Base-by-base conservation (phyloP, 1,140 invertebrate genomes). In the Thrips palmi region DNA sequence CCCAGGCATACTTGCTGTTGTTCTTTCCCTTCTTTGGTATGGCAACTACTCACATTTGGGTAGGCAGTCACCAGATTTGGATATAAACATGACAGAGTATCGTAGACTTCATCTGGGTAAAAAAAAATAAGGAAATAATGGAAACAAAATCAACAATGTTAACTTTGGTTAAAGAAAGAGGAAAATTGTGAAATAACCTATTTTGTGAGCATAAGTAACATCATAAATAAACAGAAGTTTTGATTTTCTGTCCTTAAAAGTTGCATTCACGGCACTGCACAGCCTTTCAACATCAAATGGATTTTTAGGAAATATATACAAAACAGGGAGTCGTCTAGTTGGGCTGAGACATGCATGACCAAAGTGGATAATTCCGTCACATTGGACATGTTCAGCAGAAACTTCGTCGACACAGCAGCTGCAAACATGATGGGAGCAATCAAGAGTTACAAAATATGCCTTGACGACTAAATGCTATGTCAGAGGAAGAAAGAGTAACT, bases 321-420 rank as follows among this genome's bases (percentile, higher is more conserved):
- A 67, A 3, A 79, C 73, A 0, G 82, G 78, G 31, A 92, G 54
- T 33, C 65, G 51, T 22, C 62, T 61, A 0, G 70, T 68, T 8
- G 73, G 73, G 47, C 70, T 74, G 23, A 92, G 70, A 58, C 91
- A 97, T 3, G 76, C 69, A 47, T 76, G 74, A 1, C 91, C 91
- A 66, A 85, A 96, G 59, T 97, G 91, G 45, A 96, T 74, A 7
- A 94, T 62, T 33, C 73, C 72, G 62, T 93, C 79, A 1, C 76
- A 76, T 36, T 70, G 56, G n/a, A 78, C 67, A 59, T 94, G 89
- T 53, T 82, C 71, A 4, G 86, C 84, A 27, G 85, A 77, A 23
- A 91, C 71, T 58, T 88, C 84, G 62, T 97, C 89, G 4, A 91
- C 74, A 60, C 89, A 97, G 56, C 89, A 97, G 57, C 85, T 78